Percentiles rank a stretch among this genome's conserved stretches.
These are phyloP conservation scores for Drosophila sp. DNA, from an alignment of 1,140 invertebrate genomes.

Conservation along the genomic window DNA sequence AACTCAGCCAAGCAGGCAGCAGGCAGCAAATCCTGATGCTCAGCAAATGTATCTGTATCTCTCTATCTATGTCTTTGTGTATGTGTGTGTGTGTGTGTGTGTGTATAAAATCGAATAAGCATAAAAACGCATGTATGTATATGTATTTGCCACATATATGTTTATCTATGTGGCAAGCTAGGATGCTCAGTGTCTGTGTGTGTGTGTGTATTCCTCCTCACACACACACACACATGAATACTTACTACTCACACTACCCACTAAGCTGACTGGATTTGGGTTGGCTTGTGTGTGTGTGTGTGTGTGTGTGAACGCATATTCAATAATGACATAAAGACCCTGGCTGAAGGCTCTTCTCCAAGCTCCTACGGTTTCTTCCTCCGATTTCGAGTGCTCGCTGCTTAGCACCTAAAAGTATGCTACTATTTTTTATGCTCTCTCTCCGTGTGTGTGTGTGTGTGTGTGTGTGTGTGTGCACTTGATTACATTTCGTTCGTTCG, in stretches of 20 bases:
- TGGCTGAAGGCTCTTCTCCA: background rate
- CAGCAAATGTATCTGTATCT: conserved; percentile 48
- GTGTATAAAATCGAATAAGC: conserved; percentile 77
- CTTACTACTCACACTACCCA: background rate
- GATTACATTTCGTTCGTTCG: conserved; percentile 62
- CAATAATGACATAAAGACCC: conserved; percentile 78
- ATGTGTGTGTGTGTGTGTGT: conserved; percentile 31
- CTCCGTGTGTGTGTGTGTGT: conserved; percentile 17
- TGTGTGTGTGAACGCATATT: conserved; percentile 67
- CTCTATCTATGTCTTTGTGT: conserved; percentile 34
- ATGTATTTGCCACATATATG: conserved; percentile 28
- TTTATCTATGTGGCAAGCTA: conserved; percentile 50
- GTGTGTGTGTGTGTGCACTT: conserved; percentile 62
- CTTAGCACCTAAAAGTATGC: conserved; percentile 81
- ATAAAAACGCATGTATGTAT: conserved; percentile 74
- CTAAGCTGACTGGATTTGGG: conserved; percentile 58
- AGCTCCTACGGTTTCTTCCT: conserved; percentile 5
- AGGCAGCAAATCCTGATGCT: conserved; percentile 75
- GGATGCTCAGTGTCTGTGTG: conserved; percentile 35
- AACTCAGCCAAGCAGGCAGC: conserved; percentile 22
- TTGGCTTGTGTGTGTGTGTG: conserved; percentile 30
- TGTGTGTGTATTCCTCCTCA: conserved; percentile 40
- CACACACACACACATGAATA: conserved; percentile 51
- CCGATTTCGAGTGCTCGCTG: conserved; percentile 54
- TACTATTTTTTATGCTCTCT: conserved; percentile 45